A percentile compares a stretch with the other conserved stretches of the same genome.
Conservation (phyloP, 2,888 invertebrate species). For the Acronicta aceris region DNA sequence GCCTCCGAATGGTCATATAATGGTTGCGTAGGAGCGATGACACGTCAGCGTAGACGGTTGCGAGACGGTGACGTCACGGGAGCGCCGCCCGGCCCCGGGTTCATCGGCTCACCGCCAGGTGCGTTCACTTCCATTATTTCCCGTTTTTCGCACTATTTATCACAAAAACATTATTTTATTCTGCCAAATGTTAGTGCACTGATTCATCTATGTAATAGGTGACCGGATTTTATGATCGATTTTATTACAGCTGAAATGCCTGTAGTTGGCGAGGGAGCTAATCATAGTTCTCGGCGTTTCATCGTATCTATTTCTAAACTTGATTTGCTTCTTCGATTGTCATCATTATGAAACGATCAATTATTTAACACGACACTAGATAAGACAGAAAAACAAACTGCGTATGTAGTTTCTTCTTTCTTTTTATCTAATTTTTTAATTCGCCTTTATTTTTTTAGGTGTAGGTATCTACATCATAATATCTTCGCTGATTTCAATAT, state of each 20-base stretch:
- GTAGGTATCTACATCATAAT: too few relatives aligned
- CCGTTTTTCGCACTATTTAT: conserved; percentile 66
- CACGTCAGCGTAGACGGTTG: conserved; percentile 71
- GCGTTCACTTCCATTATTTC: conserved; percentile 73
- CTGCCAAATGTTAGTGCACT: conserved; percentile 3
- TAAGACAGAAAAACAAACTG: too few relatives aligned
- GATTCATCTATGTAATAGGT: conserved; percentile 25
- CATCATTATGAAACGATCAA: background rate
- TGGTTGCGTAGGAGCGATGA: conserved; percentile 70
- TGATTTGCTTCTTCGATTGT: conserved; percentile 2
- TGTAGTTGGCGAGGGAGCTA: conserved; percentile 23
- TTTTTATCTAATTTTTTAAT: too few relatives aligned
- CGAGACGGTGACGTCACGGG: conserved; percentile 84
- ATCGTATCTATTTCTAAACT: conserved; percentile 27
- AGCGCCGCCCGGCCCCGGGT: conserved; percentile 75
- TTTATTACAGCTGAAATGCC: conserved; percentile 15
- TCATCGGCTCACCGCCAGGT: conserved; percentile 83
- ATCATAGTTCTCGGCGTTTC: conserved; percentile 25
- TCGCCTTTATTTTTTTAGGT: too few relatives aligned
- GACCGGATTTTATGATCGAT: conserved; percentile 3
- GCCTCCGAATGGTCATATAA: conserved; percentile 60
- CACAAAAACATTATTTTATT: conserved; percentile 44
- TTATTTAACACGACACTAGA: too few relatives aligned
- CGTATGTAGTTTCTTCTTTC: too few relatives aligned
- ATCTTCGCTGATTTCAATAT: too few relatives aligned